phyloP scores from a whole-genome alignment of 2,113 vertebrate species.

The Charadrius vociferus region DNA sequence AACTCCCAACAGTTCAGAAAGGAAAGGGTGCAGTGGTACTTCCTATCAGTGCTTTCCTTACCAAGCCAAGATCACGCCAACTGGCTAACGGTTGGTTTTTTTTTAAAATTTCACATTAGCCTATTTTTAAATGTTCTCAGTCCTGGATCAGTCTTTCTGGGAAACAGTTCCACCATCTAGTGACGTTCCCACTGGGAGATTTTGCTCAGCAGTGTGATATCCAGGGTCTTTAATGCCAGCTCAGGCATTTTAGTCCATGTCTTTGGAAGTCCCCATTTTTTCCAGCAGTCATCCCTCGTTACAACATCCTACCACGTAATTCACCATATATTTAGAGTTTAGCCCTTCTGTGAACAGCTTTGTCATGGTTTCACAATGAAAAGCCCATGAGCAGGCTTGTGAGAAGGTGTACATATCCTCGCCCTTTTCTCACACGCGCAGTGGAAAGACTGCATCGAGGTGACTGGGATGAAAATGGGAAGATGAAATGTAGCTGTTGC shows the following conservation, averaged over 20 bases:
- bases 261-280: neutral
- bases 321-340: neutral
- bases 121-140: neutral
- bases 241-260: neutral
- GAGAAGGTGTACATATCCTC: neutral
- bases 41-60: neutral
- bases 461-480: neutral
- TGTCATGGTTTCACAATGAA: neutral
- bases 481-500: neutral
- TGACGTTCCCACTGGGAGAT: neutral
- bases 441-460: neutral
- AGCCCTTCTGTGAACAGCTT: neutral
- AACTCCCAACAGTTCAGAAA: neutral
- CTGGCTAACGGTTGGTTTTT: neutral
- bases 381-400: neutral
- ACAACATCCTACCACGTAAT: neutral
- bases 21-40: neutral
- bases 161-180: neutral
- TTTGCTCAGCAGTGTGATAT: neutral
- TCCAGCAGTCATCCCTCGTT: neutral
- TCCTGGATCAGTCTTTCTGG: neutral
- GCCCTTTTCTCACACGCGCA: fast-evolving
- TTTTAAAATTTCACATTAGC: neutral
- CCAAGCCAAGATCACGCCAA: neutral
- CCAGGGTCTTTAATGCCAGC: neutral